These are phyloP conservation scores for Troglohyphantes excavatus DNA, from an alignment of 2,888 invertebrate genomes.

Conservation along the genomic window DNA sequence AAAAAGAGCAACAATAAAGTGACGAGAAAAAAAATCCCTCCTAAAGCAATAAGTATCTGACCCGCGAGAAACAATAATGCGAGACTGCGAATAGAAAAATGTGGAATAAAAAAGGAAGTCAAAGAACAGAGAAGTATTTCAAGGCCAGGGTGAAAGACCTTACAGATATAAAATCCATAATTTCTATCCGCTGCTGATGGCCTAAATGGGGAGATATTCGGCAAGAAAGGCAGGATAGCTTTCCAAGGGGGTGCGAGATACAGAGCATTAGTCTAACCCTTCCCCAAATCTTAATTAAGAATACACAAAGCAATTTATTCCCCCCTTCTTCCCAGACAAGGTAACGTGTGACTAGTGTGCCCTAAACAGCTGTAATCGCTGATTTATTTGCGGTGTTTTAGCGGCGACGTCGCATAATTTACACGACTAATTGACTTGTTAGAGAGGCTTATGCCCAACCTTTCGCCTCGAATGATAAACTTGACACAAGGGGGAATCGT, in stretches of 20 bases:
- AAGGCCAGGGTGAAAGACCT: constrained; percentile 74
- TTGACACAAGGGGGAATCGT: not conserved
- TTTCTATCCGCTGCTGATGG: constrained; percentile 54
- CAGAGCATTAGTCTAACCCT: constrained; percentile 14
- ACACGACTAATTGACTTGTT: constrained; percentile 51
- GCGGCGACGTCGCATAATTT: constrained; percentile 39
- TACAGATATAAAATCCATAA: constrained; percentile 66
- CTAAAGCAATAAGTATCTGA: constrained; percentile 62
- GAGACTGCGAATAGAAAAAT: constrained; percentile 69
- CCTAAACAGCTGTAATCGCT: constrained; percentile 40
- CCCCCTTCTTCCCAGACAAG: not conserved
- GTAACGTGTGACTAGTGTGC: constrained; percentile 41
- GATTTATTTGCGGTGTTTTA: constrained; percentile 41
- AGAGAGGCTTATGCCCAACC: constrained; percentile 11
- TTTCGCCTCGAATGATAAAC: constrained; percentile 39
- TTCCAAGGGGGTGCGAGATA: not conserved
- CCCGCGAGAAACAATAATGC: constrained; percentile 66
- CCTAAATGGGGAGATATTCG: constrained; percentile 35
- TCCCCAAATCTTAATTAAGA: constrained; percentile 46
- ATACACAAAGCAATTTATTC: constrained; percentile 40
- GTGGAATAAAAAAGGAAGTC: constrained; percentile 65
- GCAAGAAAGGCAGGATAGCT: constrained; percentile 29
- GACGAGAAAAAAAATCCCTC: constrained; percentile 22
- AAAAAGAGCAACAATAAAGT: not conserved
- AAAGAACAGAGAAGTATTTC: constrained; percentile 73